Percentiles rank a stretch among this genome's conserved stretches.
Conservation (phyloP, 2,888 invertebrate genomes). For the Sialis fuliginosa region DNA sequence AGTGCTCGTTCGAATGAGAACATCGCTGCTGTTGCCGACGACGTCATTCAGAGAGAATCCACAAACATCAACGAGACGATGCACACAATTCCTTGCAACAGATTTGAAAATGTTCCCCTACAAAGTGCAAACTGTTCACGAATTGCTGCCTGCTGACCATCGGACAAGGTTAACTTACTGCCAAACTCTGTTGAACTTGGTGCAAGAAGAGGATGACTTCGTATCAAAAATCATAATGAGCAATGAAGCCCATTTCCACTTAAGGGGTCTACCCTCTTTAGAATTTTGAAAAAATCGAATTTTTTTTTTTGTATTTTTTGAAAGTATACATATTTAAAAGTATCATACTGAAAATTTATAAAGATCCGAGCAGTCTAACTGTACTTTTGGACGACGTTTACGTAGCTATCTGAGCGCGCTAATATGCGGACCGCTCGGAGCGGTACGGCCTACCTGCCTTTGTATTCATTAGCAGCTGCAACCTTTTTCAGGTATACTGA, state of each 20-base stretch:
- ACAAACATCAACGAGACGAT: too few species aligned
- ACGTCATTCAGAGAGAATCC: too few species aligned
- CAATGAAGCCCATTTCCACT: too few species aligned
- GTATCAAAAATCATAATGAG: slow-evolving; percentile 9
- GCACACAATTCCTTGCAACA: slow-evolving; percentile 8
- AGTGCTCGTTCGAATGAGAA: slow-evolving; percentile 8
- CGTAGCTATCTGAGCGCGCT: slow-evolving; percentile 3
- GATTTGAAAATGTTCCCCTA: slow-evolving; percentile 9
- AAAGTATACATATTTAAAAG: too few species aligned
- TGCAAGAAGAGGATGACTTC: slow-evolving; percentile 9
- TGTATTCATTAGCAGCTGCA: slow-evolving; percentile 3
- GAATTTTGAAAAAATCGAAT: too few species aligned
- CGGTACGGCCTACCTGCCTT: slow-evolving; percentile 2
- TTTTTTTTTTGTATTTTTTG: too few species aligned
- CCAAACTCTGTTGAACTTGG: slow-evolving; percentile 8
- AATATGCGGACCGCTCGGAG: slow-evolving; percentile 3
- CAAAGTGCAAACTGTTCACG: slow-evolving; percentile 9
- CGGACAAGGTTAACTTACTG: slow-evolving; percentile 7
- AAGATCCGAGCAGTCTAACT: too few species aligned
- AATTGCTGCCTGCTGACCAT: slow-evolving; percentile 9
- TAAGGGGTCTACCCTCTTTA: too few species aligned
- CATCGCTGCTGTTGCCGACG: slow-evolving; percentile 10
- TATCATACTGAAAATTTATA: too few species aligned
- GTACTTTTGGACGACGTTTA: slow-evolving; percentile 6
- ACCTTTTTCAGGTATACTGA: slow-evolving; percentile 4